phyloP scores from a whole-genome alignment of 2,888 invertebrate genomes.

The Drosophila neoperkinsi region DNA sequence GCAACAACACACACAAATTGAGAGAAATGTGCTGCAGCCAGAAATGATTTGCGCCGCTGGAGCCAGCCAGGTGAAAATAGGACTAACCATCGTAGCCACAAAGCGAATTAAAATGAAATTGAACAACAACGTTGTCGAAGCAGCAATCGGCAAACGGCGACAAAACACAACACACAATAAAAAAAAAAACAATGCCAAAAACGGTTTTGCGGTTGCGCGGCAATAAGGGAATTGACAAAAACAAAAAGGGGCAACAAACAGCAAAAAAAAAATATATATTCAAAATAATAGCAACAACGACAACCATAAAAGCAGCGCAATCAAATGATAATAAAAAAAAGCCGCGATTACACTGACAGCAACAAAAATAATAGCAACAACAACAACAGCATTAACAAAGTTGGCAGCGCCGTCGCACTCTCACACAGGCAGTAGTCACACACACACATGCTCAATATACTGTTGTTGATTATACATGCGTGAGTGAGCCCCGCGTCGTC shows the following conservation, averaged over 20 bases:
- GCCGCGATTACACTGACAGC: slow-evolving; percentile 63
- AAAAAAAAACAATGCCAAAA: slow-evolving; percentile 34
- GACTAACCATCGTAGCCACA: slow-evolving; percentile 36
- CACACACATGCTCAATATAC: slow-evolving; percentile 24
- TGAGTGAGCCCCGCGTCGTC: slow-evolving; percentile 60
- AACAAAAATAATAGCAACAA: slow-evolving; percentile 24
- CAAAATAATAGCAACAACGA: slow-evolving; percentile 42
- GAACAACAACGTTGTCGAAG: slow-evolving; percentile 26
- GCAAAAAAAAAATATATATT: slow-evolving; percentile 17
- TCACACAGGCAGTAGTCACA: slow-evolving; percentile 13
- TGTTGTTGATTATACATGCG: slow-evolving; percentile 76
- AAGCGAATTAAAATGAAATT: slow-evolving; percentile 48
- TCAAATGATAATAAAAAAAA: slow-evolving; percentile 81
- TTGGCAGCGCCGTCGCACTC: slow-evolving; percentile 35
- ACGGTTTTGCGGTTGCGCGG: slow-evolving; percentile 37
- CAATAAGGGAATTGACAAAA: slow-evolving; percentile 64
- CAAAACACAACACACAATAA: slow-evolving; percentile 14
- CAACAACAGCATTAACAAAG: slow-evolving; percentile 13
- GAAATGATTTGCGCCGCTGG: slow-evolving; percentile 30
- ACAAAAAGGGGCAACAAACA: slow-evolving; percentile 60
- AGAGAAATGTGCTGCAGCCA: slow-evolving; percentile 16
- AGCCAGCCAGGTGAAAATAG: slow-evolving; percentile 50
- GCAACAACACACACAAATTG: slow-evolving; percentile 15
- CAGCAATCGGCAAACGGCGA: slow-evolving; percentile 11
- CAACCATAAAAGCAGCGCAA: slow-evolving; percentile 76